These are phyloP conservation scores for Pangasianodon hypophthalmus DNA, from an alignment of 2,113 vertebrate species.

Conservation along the genomic window DNA sequence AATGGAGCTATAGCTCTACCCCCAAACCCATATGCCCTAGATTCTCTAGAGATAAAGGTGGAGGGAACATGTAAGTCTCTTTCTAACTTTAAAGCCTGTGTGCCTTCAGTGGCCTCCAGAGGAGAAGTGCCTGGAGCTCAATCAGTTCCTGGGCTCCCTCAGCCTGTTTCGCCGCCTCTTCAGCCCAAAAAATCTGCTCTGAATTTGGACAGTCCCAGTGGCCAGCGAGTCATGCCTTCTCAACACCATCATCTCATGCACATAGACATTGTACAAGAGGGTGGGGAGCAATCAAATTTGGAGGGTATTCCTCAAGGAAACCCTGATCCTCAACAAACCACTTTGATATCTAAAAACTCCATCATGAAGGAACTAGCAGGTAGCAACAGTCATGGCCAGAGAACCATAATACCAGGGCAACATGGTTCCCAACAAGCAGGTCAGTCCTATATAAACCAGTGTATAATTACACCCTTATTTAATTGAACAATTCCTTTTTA, in stretches of 20 bases:
- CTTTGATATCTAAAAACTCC: neutral
- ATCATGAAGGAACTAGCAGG: neutral
- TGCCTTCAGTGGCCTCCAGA: conserved; percentile 11
- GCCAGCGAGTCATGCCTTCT: conserved; percentile 43
- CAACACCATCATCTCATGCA: conserved; percentile 43
- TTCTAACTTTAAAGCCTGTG: conserved; percentile 9
- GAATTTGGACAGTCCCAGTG: conserved; percentile 32
- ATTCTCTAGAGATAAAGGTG: conserved; percentile 10
- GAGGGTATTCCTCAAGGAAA: conserved; percentile 26
- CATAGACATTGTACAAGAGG: conserved; percentile 29
- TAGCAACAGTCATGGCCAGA: neutral
- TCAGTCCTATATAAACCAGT: conserved; percentile 30
- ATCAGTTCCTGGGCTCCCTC: neutral
- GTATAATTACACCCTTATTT: neutral
- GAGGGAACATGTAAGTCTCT: neutral
- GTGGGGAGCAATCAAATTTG: neutral
- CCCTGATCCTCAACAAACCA: neutral
- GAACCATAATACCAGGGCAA: neutral
- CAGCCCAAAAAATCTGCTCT: conserved; percentile 51
- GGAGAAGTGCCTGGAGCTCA: neutral
- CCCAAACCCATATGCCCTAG: conserved; percentile 63
- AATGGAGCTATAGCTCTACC: conserved; percentile 54
- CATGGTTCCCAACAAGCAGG: conserved; percentile 42
- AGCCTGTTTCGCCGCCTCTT: conserved; percentile 1
- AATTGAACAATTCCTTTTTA: neutral